These are phyloP conservation scores for Galaxias olidus DNA, from an alignment of 2,797 vertebrate genomes.

Conservation along the genomic window DNA sequence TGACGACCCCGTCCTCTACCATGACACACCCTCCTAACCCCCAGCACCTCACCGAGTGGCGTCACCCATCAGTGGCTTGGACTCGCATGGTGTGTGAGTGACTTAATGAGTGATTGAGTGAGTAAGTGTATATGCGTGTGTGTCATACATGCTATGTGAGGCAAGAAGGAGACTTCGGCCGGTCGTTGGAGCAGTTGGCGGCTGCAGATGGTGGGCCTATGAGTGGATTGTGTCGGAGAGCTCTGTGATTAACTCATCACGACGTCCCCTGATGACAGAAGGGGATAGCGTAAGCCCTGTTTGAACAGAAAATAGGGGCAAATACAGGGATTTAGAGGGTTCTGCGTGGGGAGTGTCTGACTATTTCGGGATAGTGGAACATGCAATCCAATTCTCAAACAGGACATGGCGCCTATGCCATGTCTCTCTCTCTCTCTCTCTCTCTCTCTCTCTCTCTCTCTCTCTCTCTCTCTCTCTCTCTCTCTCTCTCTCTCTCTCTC, in stretches of 20 bases:
- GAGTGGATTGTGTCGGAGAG: constrained; percentile 67
- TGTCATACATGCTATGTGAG: constrained; percentile 11
- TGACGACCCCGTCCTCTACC: too few relatives aligned
- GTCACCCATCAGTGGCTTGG: too few relatives aligned
- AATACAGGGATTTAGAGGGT: constrained; percentile 28
- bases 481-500: too few relatives aligned
- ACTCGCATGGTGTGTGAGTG: too few relatives aligned
- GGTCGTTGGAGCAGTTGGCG: constrained; percentile 63
- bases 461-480: too few relatives aligned
- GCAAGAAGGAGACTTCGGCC: constrained; percentile 32
- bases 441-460: too few relatives aligned
- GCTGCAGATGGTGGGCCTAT: constrained; percentile 72
- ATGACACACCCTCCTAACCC: too few relatives aligned
- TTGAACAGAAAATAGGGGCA: constrained; percentile 30
- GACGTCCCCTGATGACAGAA: constrained; percentile 59
- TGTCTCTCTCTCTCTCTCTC: too few relatives aligned
- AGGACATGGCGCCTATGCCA: too few relatives aligned
- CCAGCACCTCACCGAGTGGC: too few relatives aligned
- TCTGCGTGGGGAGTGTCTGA: constrained; percentile 11
- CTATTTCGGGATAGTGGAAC: constrained; percentile 25
- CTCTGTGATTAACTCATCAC: constrained; percentile 65
- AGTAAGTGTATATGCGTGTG: neutral
- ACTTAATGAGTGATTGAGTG: too few relatives aligned
- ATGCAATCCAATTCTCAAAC: neutral
- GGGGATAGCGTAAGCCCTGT: constrained; percentile 49